phyloP scores from a whole-genome alignment of 2,888 invertebrate genomes.

The Invenusta paracnida region DNA sequence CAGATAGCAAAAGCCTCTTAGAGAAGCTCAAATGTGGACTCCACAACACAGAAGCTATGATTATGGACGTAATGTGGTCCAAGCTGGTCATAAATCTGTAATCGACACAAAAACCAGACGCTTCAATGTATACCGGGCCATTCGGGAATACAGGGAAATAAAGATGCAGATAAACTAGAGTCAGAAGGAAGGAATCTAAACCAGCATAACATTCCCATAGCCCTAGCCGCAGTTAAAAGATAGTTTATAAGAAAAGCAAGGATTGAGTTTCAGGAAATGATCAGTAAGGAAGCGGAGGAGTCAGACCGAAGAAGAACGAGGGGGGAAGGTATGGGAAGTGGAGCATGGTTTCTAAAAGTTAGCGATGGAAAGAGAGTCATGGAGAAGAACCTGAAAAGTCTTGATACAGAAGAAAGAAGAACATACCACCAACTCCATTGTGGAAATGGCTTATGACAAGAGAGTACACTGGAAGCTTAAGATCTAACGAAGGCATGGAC shows the following conservation, averaged over 20 bases:
- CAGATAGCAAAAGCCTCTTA: neutral
- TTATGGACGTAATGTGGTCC: no score
- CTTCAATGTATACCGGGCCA: no score
- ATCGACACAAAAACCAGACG: no score
- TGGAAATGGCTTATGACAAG: neutral
- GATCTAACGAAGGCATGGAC: neutral
- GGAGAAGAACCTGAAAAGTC: no score
- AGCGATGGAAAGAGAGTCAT: neutral
- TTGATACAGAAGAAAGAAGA: neutral
- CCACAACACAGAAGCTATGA: no score
- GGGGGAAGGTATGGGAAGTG: neutral
- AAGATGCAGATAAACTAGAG: no score
- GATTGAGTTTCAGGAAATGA: neutral
- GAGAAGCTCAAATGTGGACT: neutral
- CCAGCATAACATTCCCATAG: no score
- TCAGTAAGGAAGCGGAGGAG: neutral
- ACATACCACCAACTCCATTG: neutral
- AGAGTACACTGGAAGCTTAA: neutral
- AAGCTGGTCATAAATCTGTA: no score
- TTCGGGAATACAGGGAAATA: no score
- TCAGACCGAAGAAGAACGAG: neutral
- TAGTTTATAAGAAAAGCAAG: neutral
- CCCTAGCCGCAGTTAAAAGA: neutral
- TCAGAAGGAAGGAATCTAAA: neutral
- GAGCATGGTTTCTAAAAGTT: neutral